Evolutionary conservation across 1,140 invertebrate genomes (phyloP).

Genomic region (Battus philenor): DNA sequence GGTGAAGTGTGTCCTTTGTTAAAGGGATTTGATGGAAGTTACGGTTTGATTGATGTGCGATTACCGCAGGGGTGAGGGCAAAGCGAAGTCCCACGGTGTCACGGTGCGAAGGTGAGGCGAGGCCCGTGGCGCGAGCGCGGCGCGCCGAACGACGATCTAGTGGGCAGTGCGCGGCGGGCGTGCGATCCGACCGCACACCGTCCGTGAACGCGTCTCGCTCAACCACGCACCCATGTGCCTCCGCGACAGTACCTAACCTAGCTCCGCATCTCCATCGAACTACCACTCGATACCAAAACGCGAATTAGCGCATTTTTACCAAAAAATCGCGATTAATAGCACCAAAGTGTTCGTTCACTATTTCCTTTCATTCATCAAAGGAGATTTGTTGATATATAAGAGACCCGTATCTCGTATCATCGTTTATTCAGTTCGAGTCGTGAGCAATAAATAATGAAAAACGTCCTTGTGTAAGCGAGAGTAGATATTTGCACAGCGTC

Average conservation of each 20-base stretch:
- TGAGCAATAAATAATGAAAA: constrained; percentile 41
- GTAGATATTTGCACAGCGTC: constrained; percentile 39
- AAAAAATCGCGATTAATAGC: constrained; percentile 30
- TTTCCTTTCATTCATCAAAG: constrained; percentile 35
- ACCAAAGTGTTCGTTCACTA: constrained; percentile 22
- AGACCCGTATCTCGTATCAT: constrained; percentile 4
- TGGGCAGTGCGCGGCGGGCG: constrained; percentile 56
- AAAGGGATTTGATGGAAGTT: constrained; percentile 28
- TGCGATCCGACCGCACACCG: constrained; percentile 52
- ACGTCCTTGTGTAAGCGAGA: constrained; percentile 28
- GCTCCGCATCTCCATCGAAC: constrained; percentile 25
- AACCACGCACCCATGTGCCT: constrained; percentile 32
- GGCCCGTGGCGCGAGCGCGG: constrained; percentile 18
- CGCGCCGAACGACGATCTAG: constrained; percentile 15
- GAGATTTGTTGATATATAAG: constrained; percentile 20
- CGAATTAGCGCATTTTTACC: constrained; percentile 31
- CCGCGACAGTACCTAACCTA: constrained; percentile 19
- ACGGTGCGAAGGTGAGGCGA: constrained; percentile 48
- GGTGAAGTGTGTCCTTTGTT: neutral
- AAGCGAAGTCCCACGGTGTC: constrained; percentile 21
- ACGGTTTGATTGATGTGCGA: constrained; percentile 36
- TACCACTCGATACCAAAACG: constrained; percentile 27
- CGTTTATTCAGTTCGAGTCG: constrained; percentile 19
- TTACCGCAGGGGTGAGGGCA: constrained; percentile 34
- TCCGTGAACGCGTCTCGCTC: neutral